phyloP scores from a whole-genome alignment of 2,797 vertebrate species.

The Podarcis lilfordi region DNA sequence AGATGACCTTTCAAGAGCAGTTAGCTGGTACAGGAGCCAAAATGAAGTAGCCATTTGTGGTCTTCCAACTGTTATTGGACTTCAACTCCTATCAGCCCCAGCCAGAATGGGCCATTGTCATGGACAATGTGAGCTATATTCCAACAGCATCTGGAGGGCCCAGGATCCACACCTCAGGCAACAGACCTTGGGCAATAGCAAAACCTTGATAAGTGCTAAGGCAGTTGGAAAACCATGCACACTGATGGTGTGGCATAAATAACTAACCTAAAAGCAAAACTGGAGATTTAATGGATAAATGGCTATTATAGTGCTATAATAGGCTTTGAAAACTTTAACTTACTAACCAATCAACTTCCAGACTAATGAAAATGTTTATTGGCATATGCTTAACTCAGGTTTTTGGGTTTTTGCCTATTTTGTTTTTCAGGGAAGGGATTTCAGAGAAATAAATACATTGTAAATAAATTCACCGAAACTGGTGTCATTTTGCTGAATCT shows the following conservation, averaged over 20 bases:
- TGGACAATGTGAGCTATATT: too few relatives aligned
- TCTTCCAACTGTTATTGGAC: too few relatives aligned
- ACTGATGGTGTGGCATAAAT: not conserved
- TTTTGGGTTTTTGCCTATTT: conserved; percentile 22
- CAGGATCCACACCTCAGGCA: not conserved
- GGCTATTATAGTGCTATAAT: not conserved
- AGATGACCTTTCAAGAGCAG: too few relatives aligned
- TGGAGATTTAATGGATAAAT: not conserved
- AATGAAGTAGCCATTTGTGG: too few relatives aligned
- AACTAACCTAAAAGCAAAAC: not conserved
- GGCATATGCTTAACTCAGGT: not conserved
- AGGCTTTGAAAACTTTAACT: conserved; percentile 9
- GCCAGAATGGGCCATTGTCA: too few relatives aligned
- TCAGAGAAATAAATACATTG: not conserved
- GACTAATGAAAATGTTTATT: not conserved
- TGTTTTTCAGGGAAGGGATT: conserved; percentile 15
- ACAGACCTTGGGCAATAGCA: not conserved
- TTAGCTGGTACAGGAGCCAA: too few relatives aligned
- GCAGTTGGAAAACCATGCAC: not conserved
- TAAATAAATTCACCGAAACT: conserved; percentile 17
- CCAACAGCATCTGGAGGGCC: too few relatives aligned
- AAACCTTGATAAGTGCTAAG: not conserved
- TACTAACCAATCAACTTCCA: not conserved
- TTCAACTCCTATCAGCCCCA: too few relatives aligned
- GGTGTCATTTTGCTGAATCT: conserved; percentile 21